A percentile compares a stretch with the other conserved stretches of the same genome.
Conservation (phyloP, 2,888 invertebrate genomes). For the Scaptomyza polygonia region DNA sequence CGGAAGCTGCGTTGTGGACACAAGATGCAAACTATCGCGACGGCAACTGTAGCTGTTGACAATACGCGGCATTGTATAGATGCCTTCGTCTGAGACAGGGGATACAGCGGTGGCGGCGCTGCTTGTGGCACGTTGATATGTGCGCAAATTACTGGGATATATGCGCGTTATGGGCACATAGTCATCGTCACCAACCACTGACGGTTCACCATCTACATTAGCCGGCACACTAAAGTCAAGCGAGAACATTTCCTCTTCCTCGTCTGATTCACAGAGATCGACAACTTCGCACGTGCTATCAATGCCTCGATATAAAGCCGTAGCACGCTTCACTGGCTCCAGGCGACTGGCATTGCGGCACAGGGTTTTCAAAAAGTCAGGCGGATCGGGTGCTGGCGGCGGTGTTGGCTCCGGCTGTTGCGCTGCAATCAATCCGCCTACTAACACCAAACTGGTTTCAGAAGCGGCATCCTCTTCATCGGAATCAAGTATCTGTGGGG, state of each 20-base stretch:
- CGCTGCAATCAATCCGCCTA: conserved; percentile 15
- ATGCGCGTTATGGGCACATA: conserved; percentile 58
- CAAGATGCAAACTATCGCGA: conserved; percentile 69
- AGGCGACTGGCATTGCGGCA: conserved; percentile 60
- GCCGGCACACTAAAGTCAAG: conserved; percentile 68
- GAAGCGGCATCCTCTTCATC: conserved; percentile 60
- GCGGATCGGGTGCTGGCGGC: conserved; percentile 51
- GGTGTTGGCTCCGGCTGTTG: conserved; percentile 12
- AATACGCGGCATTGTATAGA: conserved; percentile 64
- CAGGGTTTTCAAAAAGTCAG: conserved; percentile 54
- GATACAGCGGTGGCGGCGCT: conserved; percentile 22
- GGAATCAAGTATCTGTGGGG: conserved; percentile 60
- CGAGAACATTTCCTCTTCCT: conserved; percentile 70
- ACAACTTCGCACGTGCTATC: conserved; percentile 59
- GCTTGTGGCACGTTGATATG: conserved; percentile 62
- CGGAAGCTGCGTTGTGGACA: conserved; percentile 63
- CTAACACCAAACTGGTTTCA: conserved; percentile 26
- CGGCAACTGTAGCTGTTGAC: conserved; percentile 71
- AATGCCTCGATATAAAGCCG: conserved; percentile 64
- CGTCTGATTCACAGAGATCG: conserved; percentile 67
- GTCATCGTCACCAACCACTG: conserved; percentile 48
- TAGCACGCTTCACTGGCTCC: conserved; percentile 66
- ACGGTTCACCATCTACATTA: conserved; percentile 58
- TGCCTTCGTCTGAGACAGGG: conserved; percentile 12
- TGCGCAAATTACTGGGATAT: conserved; percentile 66